Evolutionary conservation across 2,113 vertebrate species (phyloP), one percentile per base, ranked within the genome.

Genomic region (Larimichthys crocea): DNA sequence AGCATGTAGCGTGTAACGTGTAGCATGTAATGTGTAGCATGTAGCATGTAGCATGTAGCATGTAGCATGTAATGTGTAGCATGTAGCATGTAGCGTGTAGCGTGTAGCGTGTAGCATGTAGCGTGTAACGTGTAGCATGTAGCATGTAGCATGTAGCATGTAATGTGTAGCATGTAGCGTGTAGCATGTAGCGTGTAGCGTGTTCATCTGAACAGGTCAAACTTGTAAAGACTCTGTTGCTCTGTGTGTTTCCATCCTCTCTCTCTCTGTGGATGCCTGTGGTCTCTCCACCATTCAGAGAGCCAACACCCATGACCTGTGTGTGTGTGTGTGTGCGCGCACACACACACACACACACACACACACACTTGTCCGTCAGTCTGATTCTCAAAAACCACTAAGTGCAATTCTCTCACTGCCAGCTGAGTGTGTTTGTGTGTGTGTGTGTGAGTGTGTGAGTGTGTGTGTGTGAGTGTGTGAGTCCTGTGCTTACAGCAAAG

Each of bases 301-400:
- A 80, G 87, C 57, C 72, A 76, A 74, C 76, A 89, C 83, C 84
- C 84, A 81, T 19, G 49, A 63, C 48, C 64, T 80, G 48, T 49
- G 49, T 20, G 50, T 20, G 50, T 52, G 52, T 53, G 50, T 53
- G 52, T 53, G 52, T 53, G 59, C 64, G 44, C 55, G 59, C 22
- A 69, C 63, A 78, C 75, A 35, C 61, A 20, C 60, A 17, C 74
- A 60, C 59, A 64, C 46, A 68, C 72, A 60, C 64, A 50, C 64
- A 55, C 19, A 50, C 59, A 14, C 46, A 14, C 14, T 31, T 31
- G 52, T 52, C 50, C 1, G 50, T 52, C 50, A 20, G 9, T 52
- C 17, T 20, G 50, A 20, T 52, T 52, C 19, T 52, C 2, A 20
- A 52, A 52, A 52, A 52, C 50, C 50, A 19, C 50, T 52, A 52